Evolutionary conservation across 2,888 invertebrate species (phyloP).

Genomic region (Caenorhabditis sp.): DNA sequence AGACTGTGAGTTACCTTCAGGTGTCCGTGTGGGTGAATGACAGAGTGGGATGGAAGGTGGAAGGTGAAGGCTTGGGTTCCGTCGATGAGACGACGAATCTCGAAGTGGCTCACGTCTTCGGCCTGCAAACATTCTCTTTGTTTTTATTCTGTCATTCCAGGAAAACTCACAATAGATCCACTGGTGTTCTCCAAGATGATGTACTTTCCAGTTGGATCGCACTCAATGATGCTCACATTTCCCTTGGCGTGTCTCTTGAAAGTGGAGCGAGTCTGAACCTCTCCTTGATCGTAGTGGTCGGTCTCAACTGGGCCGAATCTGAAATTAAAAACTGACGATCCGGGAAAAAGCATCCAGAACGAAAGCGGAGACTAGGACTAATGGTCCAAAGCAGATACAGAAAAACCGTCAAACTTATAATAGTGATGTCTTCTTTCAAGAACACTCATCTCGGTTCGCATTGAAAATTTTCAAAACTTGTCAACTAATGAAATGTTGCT

Average conservation of each 20-base stretch:
- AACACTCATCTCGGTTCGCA: too few species aligned
- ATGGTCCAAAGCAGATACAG: neutral
- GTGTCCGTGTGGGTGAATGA: constrained; percentile 53
- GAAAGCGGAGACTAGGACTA: neutral
- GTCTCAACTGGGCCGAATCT: constrained; percentile 47
- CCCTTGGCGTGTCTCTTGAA: constrained; percentile 80
- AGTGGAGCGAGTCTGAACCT: constrained; percentile 59
- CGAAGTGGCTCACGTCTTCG: constrained; percentile 56
- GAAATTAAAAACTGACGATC: constrained; percentile 8
- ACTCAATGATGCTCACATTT: constrained; percentile 84
- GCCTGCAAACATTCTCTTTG: constrained; percentile 10
- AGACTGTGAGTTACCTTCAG: constrained; percentile 26
- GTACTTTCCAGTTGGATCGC: constrained; percentile 85
- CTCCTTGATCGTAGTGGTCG: constrained; percentile 46
- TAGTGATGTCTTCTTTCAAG: too few species aligned
- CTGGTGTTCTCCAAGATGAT: constrained; percentile 85
- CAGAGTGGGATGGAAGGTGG: constrained; percentile 39
- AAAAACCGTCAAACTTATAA: too few species aligned
- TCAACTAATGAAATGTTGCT: too few species aligned
- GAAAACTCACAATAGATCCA: constrained; percentile 68
- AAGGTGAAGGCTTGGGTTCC: constrained; percentile 56
- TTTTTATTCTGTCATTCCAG: too few species aligned
- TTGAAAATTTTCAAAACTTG: too few species aligned
- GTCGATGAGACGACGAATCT: constrained; percentile 62
- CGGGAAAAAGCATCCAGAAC: neutral